phyloP scores from a whole-genome alignment of 2,888 invertebrate genomes.

The Apeira syringaria region DNA sequence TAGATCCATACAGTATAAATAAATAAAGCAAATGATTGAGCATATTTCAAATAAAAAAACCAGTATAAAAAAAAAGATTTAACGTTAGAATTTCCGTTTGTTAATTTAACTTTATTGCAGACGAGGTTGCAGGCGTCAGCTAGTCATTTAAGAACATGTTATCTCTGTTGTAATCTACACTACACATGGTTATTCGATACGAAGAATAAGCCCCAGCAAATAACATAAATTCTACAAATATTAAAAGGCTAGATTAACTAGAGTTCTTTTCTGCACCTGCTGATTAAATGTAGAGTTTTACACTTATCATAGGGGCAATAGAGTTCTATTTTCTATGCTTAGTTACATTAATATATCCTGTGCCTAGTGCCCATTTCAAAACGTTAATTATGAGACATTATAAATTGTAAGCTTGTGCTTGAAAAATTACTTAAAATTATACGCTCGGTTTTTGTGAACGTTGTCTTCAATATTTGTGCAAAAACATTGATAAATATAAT shows the following conservation, averaged over 20 bases:
- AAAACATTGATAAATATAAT: conserved; percentile 1
- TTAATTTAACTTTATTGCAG: no score
- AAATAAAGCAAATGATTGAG: no score
- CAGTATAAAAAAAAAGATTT: no score
- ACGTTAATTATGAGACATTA: conserved; percentile 21
- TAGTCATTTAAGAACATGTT: no score
- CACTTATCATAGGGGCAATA: conserved; percentile 1
- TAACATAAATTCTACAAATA: conserved; percentile 14
- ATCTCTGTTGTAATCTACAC: no score
- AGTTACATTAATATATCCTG: conserved; percentile 4
- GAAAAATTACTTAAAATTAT: conserved; percentile 19
- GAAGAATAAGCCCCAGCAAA: conserved; percentile 2
- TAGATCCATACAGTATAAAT: no score
- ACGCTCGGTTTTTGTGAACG: conserved; percentile 9
- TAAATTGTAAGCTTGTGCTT: conserved; percentile 14
- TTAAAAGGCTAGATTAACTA: no score
- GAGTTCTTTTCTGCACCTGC: conserved; percentile 8
- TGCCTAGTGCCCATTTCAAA: conserved; percentile 18
- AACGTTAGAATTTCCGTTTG: no score
- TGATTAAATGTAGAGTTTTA: not conserved
- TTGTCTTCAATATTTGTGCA: conserved; percentile 10
- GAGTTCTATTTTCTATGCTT: conserved; percentile 4
- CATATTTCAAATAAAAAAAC: no score
- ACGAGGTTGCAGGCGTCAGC: no score
- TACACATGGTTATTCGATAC: conserved; percentile 1